Evolutionary conservation across 2,113 vertebrate species (phyloP).

Genomic region (Phasianus colchicus): DNA sequence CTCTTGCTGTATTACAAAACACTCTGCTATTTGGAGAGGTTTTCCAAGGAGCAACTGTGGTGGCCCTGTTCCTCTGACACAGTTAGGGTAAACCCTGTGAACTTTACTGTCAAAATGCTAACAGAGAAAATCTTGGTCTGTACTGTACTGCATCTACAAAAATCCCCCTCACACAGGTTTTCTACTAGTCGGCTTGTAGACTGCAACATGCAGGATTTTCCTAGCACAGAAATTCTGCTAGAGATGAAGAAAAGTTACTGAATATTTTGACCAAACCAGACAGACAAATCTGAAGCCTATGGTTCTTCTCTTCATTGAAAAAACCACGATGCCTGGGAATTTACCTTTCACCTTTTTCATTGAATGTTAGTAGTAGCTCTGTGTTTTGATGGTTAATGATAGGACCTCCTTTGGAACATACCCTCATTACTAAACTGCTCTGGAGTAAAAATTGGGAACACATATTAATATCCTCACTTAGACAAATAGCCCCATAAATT

Average conservation of each 20-base stretch:
- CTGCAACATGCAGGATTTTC: neutral
- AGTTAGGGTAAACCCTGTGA: neutral
- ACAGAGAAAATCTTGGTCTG: neutral
- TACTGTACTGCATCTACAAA: neutral
- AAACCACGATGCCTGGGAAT: neutral
- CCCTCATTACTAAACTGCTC: neutral
- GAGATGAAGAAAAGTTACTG: neutral
- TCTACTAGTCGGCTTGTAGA: neutral
- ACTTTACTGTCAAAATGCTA: neutral
- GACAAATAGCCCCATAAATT: neutral
- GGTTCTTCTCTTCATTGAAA: neutral
- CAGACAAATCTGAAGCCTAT: neutral
- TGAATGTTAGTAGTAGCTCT: neutral
- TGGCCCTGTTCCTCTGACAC: neutral
- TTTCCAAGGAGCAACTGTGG: neutral
- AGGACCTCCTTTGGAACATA: neutral
- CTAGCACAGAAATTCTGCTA: neutral
- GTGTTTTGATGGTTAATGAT: neutral
- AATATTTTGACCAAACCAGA: neutral
- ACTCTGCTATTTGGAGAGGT: neutral
- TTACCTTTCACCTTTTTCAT: neutral
- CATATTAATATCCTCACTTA: neutral
- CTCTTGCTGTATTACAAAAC: neutral
- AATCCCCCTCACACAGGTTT: rapidly evolving
- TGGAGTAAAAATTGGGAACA: neutral